A percentile compares a stretch with the other conserved stretches of the same genome.
Evolutionary conservation across 2,113 vertebrate genomes (phyloP).

Genomic region (Bubo blakistoni): DNA sequence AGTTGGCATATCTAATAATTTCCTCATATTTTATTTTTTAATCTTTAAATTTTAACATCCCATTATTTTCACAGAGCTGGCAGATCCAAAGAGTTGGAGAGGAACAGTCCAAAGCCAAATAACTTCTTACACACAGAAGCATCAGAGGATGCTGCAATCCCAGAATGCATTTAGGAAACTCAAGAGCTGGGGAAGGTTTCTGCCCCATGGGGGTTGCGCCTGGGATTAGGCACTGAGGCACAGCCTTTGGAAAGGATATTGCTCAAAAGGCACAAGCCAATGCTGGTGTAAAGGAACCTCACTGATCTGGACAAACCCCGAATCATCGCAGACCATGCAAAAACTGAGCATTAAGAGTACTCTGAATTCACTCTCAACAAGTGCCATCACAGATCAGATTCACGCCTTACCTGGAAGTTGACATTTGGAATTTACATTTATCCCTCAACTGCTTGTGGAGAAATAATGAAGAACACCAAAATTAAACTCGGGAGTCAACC

Average conservation of each 20-base stretch:
- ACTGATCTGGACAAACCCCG: accelerated
- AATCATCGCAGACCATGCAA: not conserved
- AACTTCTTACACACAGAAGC: not conserved
- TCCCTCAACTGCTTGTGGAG: not conserved
- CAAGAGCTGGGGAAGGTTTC: not conserved
- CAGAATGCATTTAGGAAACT: not conserved
- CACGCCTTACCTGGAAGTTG: not conserved
- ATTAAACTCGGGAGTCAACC: not conserved
- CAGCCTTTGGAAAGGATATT: not conserved
- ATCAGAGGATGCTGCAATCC: not conserved
- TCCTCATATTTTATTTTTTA: not conserved
- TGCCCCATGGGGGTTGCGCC: not conserved
- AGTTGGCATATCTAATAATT: not conserved
- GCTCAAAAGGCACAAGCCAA: not conserved
- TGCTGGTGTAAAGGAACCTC: not conserved
- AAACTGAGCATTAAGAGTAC: not conserved
- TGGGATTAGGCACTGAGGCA: not conserved
- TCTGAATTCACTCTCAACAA: not conserved
- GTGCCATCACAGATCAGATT: not conserved
- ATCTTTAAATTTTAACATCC: not conserved
- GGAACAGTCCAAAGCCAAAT: not conserved
- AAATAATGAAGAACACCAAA: not conserved
- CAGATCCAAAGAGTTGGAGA: not conserved
- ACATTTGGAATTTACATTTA: not conserved
- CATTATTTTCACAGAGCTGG: not conserved